A percentile compares a stretch with the other conserved stretches of the same genome.
Evolutionary conservation across 2,113 vertebrate genomes (phyloP).

Genomic region (Paradisaea rubra): DNA sequence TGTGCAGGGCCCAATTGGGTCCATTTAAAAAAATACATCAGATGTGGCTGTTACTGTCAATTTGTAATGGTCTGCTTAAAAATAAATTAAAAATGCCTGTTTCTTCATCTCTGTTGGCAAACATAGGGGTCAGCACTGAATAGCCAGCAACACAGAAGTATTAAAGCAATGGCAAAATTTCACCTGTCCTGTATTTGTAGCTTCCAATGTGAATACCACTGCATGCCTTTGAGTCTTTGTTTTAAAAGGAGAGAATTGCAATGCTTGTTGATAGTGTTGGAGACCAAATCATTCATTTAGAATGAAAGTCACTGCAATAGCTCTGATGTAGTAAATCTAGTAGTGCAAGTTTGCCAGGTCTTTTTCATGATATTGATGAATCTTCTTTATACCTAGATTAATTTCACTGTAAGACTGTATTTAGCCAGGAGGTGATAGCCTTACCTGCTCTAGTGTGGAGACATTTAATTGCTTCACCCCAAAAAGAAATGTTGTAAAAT

Average conservation of each 20-base stretch:
- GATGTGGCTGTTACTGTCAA: neutral
- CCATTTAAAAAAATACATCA: neutral
- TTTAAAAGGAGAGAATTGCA: neutral
- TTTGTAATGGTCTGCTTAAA: neutral
- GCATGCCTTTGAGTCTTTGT: neutral
- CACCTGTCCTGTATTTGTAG: neutral
- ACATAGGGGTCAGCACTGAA: neutral
- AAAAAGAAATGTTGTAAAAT: neutral
- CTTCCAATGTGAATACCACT: neutral
- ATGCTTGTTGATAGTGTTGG: neutral
- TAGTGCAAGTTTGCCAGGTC: neutral
- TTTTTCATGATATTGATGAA: neutral
- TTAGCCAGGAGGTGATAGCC: neutral
- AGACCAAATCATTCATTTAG: neutral
- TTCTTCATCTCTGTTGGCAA: neutral
- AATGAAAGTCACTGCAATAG: neutral
- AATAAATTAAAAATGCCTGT: neutral
- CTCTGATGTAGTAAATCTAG: neutral
- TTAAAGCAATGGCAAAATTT: neutral
- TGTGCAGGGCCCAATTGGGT: neutral
- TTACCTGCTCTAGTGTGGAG: neutral
- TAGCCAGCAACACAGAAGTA: neutral
- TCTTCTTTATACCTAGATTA: neutral
- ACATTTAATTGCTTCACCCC: neutral
- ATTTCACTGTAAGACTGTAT: neutral